phyloP scores from a whole-genome alignment of 2,113 vertebrate genomes.

The Bubalus kerabau region DNA sequence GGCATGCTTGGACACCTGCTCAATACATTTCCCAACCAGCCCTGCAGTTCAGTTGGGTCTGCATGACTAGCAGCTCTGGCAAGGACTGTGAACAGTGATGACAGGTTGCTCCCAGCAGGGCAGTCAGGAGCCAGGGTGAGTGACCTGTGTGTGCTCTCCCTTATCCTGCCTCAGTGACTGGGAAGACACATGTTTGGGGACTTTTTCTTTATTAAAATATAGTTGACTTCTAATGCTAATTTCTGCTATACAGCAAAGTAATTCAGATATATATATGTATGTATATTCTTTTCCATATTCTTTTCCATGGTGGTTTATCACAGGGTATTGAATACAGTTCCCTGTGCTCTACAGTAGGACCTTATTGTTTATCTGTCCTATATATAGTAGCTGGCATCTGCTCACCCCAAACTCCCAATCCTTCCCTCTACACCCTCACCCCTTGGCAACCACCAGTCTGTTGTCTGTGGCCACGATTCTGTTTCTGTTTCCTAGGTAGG shows the following conservation, averaged over 20 bases:
- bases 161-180: not conserved
- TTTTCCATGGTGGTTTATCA: not conserved
- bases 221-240: not conserved
- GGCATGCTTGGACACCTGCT: accelerated
- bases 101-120: not conserved
- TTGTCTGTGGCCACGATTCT: not conserved
- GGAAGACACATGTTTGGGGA: not conserved
- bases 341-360: not conserved
- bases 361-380: not conserved
- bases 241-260: not conserved
- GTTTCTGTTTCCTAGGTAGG: not conserved
- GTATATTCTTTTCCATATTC: not conserved
- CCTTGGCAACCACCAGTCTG: not conserved
- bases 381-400: not conserved
- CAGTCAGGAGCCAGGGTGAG: not conserved
- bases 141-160: not conserved
- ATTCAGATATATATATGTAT: not conserved
- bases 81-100: accelerated
- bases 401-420: not conserved
- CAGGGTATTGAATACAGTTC: not conserved
- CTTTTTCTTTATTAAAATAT: not conserved
- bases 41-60: not conserved
- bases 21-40: not conserved
- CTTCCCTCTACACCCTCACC: not conserved
- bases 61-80: too few species aligned